Percentiles rank a stretch among this genome's conserved stretches.
Conservation (phyloP, 2,797 vertebrate genomes). For the Neoniphon sammara region DNA sequence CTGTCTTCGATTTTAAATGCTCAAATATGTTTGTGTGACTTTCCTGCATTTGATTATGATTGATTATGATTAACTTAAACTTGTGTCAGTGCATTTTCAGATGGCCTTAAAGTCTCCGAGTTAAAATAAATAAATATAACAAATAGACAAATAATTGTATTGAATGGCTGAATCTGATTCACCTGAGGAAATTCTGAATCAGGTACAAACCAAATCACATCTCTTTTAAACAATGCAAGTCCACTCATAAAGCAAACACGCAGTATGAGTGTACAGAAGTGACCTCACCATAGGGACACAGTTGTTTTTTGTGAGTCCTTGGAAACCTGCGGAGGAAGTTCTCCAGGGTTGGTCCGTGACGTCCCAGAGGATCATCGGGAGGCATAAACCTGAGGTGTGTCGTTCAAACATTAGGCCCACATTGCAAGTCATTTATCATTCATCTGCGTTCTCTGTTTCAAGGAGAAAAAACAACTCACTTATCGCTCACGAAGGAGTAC, state of each 20-base stretch:
- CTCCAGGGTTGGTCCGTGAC: constrained; percentile 80
- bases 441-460: neutral
- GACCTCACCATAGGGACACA: constrained; percentile 93
- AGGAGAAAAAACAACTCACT: constrained; percentile 65
- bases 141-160: no score
- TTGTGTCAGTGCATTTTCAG: no score
- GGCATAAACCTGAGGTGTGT: constrained; percentile 79
- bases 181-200: no score
- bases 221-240: no score
- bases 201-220: neutral
- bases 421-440: neutral
- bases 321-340: constrained; percentile 80
- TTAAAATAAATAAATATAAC: no score
- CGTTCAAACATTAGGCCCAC: constrained; percentile 1
- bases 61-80: no score
- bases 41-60: no score
- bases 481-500: constrained; percentile 84
- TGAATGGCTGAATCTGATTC: no score
- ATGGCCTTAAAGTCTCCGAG: no score
- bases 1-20: no score
- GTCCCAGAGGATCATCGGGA: constrained; percentile 83
- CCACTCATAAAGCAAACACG: neutral
- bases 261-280: neutral
- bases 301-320: constrained; percentile 87
- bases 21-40: no score